Base-by-base conservation (phyloP, 2,888 invertebrate species). In the Polydrusus tereticollis region DNA sequence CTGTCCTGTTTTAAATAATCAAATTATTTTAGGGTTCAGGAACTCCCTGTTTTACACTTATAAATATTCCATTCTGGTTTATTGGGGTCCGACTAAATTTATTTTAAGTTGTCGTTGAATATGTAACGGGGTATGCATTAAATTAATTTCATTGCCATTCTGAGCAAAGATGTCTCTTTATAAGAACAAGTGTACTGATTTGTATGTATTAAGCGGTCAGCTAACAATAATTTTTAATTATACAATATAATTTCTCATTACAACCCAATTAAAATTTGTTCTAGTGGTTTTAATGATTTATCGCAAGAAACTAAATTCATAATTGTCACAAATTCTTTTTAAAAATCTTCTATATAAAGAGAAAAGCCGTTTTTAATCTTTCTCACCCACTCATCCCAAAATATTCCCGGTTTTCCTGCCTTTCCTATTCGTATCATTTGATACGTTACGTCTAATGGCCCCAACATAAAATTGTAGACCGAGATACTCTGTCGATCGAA, bases 291-390 rank as follows among this genome's bases (percentile, higher is more conserved):
- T n/a, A n/a, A n/a, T n/a, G n/a, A n/a, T n/a, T n/a, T n/a, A n/a
- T n/a, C n/a, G n/a, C n/a, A n/a, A 45, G 45, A 18, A 20, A 45
- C 18, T 45, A 45, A 45, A 20, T 20, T 41, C 41, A 41, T 41
- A 41, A 16, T 41, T 41, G 6, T n/a, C 41, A 1, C 41, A 41
- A 41, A 41, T 41, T 16, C 41, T n/a, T 16, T 6, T 36, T 36
- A 36, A n/a, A 36, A 36, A 36, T 41, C 0, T 16, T 41, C 41
- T 14, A 41, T 41, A 41, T 41, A 41, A 41, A 41, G 41, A n/a
- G 41, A 12, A 41, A 55, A 55, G 45, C 57, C 58, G 21, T 21
- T 69, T 63, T 63, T 69, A 69, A 69, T 69, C 50, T 69, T 62
- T 62, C 47, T 59, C 41, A 59, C 60, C 60, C 68, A 69, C 62